Percentiles rank a stretch among this genome's conserved stretches.
phyloP scores from a whole-genome alignment of 1,140 invertebrate species.

The Drosophila watanabei region DNA sequence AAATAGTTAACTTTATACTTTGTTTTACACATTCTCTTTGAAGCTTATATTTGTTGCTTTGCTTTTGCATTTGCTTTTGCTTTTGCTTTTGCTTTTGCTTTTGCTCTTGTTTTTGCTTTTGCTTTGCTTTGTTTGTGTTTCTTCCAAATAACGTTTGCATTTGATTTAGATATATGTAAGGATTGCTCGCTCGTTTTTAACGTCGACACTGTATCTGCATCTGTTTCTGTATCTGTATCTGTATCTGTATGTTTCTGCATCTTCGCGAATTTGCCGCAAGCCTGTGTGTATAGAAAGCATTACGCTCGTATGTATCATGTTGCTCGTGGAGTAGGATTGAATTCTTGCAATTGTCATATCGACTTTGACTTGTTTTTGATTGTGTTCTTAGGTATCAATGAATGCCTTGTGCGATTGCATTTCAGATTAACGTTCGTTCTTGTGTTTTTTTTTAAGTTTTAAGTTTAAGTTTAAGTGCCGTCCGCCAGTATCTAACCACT shows the following conservation, averaged over 20 bases:
- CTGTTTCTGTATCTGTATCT: not conserved
- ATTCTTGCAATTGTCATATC: constrained; percentile 41
- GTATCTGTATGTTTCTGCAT: not conserved
- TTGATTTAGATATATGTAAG: constrained; percentile 17
- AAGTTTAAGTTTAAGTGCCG: constrained; percentile 11
- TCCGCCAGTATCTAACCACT: constrained; percentile 1
- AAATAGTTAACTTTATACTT: constrained; percentile 84
- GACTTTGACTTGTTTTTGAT: constrained; percentile 36
- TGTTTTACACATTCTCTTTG: constrained; percentile 66
- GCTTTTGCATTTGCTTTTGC: constrained; percentile 15
- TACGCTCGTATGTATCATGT: constrained; percentile 16
- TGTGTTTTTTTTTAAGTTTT: constrained; percentile 9
- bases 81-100: constrained; percentile 14
- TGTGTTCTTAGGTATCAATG: constrained; percentile 23
- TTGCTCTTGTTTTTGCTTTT: constrained; percentile 28
- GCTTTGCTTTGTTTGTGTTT: constrained; percentile 30
- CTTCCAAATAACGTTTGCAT: constrained; percentile 27
- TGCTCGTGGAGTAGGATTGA: constrained; percentile 22
- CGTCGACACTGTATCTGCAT: constrained; percentile 4
- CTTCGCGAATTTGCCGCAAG: constrained; percentile 3
- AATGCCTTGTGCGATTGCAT: constrained; percentile 22
- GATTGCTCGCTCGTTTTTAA: constrained; percentile 17
- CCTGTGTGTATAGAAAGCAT: constrained; percentile 9
- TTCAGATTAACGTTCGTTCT: constrained; percentile 22
- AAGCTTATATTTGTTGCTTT: constrained; percentile 30